phyloP scores from a whole-genome alignment of 2,888 invertebrate genomes.

The Linnaemya vulpina region DNA sequence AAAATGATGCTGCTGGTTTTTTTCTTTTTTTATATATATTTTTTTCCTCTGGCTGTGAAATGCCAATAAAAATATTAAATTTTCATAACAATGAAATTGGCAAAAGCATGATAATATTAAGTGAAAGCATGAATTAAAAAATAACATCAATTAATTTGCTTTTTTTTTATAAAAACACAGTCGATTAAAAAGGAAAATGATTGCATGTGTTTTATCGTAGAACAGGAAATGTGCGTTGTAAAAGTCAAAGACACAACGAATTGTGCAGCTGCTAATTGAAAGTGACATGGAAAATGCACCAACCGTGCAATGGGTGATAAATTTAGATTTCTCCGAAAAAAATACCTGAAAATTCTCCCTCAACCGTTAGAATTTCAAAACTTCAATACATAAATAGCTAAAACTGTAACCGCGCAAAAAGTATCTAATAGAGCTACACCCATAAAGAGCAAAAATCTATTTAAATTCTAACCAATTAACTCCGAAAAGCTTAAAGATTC shows the following conservation, averaged over 20 bases:
- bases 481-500: too few relatives aligned
- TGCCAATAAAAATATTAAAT: conserved; percentile 43
- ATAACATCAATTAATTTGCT: background rate
- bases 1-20: conserved; percentile 25
- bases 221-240: background rate
- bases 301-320: background rate
- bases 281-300: background rate
- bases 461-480: too few relatives aligned
- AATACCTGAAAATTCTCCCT: too few relatives aligned
- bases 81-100: conserved; percentile 5
- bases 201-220: background rate
- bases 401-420: too few relatives aligned
- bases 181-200: background rate
- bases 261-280: too few relatives aligned
- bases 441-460: too few relatives aligned
- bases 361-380: too few relatives aligned
- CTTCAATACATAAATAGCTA: too few relatives aligned
- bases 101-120: background rate
- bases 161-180: background rate
- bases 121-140: conserved; percentile 22
- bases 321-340: too few relatives aligned
- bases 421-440: too few relatives aligned
- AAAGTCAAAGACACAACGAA: background rate
- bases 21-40: background rate
- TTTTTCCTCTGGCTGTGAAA: conserved; percentile 11